Conservation (phyloP, 2,888 invertebrate genomes). For the Lasius fuliginosus region DNA sequence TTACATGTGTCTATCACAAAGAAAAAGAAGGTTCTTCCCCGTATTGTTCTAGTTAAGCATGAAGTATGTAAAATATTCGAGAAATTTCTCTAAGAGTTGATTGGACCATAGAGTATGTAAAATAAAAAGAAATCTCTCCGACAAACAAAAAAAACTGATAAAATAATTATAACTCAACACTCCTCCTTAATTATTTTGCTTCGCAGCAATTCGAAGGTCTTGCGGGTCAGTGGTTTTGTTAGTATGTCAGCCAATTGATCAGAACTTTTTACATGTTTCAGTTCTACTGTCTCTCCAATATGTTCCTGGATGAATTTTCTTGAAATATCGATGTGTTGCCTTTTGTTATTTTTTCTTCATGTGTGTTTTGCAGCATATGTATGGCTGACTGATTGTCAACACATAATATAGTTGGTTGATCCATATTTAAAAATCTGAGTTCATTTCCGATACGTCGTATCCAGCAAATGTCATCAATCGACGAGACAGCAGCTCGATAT, state of each 20-base stretch:
- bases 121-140: no score
- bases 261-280: constrained; percentile 70
- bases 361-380: constrained; percentile 75
- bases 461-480: constrained; percentile 79
- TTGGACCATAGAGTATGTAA: no score
- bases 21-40: no score
- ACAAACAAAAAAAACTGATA: no score
- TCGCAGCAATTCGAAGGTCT: constrained; percentile 64
- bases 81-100: no score
- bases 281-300: constrained; percentile 70
- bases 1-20: no score
- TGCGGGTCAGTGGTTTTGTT: constrained; percentile 70
- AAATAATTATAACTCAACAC: constrained; percentile 31
- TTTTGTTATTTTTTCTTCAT: constrained; percentile 77
- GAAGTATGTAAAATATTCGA: no score
- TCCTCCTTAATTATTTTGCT: constrained; percentile 74
- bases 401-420: constrained; percentile 69
- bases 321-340: constrained; percentile 78
- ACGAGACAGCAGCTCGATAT: constrained; percentile 77
- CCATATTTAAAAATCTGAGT: constrained; percentile 58
- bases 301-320: constrained; percentile 78
- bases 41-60: no score
- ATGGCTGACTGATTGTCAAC: constrained; percentile 78
- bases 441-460: constrained; percentile 71
- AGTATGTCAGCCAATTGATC: constrained; percentile 76